Base-by-base conservation (phyloP, 2,888 invertebrate species). In the Lobophora halterata region DNA sequence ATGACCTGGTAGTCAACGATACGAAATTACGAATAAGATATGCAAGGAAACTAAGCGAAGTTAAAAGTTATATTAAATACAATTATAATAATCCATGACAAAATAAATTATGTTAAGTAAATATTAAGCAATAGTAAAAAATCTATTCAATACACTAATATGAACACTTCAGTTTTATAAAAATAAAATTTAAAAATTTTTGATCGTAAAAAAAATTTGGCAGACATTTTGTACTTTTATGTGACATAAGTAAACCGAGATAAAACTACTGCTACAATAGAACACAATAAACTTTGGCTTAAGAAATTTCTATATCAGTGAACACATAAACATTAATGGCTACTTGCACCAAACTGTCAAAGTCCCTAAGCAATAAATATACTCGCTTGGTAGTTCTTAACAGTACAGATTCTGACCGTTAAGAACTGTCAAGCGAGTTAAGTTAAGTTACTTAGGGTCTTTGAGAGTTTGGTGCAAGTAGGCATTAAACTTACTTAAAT, bases 181-280 rank as follows among this genome's bases (percentile, higher is more conserved):
- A 39, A 16, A 17, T 17, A 3, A 29, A 28, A 28, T 33, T 28
- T 17, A 3, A 27, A 54, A 55, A 50, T 47, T 44, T 33, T 21
- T 39, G 19, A 25, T 45, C 10, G 36, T 64, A 52, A 58, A 65
- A 68, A n/a, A 69, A 62, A 62, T 71, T 78, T 79, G 78, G 78
- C 78, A 73, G 61, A 61, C 35, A 46, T 61, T 68, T 77, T 78
- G 77, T 77, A 74, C 72, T 75, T 60, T 62, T 46, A 46, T 56
- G 64, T 32, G 29, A 34, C 54, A 27, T 17, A 3, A n/a, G n/a
- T n/a, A n/a, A n/a, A 14, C 32, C 10, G 13, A 36, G 33, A 32
- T 29, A 46, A 46, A 47, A 45, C 52, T 59, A 56, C 33, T 45
- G 46, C 50, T 49, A 52, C 41, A 44, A 49, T 40, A 48, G 61